These are phyloP conservation scores for Clarias fuscus DNA, from an alignment of 2,797 vertebrate species.

Conservation along the genomic window DNA sequence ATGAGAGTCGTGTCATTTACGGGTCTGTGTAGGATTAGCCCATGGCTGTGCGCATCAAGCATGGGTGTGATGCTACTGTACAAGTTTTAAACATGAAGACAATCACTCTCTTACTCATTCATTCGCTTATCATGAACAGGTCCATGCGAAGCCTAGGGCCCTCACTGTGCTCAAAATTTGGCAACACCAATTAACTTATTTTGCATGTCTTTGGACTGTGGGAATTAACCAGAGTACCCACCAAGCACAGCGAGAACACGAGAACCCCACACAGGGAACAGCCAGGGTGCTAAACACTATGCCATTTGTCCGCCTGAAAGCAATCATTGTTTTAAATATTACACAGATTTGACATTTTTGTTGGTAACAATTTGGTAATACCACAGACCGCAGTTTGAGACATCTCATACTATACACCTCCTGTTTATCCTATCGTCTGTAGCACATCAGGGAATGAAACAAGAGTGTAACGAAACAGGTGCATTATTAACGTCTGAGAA, in stretches of 20 bases:
- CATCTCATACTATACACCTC: too few relatives aligned
- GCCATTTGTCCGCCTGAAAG: neutral
- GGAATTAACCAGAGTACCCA: too few relatives aligned
- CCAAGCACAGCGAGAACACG: too few relatives aligned
- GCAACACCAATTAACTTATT: too few relatives aligned
- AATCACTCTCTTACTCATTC: too few relatives aligned
- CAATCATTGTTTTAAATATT: neutral
- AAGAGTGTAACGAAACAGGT: neutral
- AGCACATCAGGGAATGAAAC: neutral
- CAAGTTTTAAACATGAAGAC: neutral
- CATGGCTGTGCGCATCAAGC: neutral
- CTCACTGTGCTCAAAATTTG: too few relatives aligned
- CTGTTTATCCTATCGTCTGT: neutral
- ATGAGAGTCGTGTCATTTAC: conserved; percentile 62
- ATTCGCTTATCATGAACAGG: too few relatives aligned
- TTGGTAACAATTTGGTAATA: neutral
- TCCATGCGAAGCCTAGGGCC: too few relatives aligned
- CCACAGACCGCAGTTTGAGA: neutral
- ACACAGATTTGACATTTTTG: neutral
- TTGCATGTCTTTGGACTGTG: too few relatives aligned
- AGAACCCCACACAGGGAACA: too few relatives aligned
- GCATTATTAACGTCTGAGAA: too few relatives aligned
- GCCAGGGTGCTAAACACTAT: too few relatives aligned
- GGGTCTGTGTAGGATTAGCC: conserved; percentile 19
- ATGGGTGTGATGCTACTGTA: neutral